Conservation (phyloP, 2,797 vertebrate species). For the Intellagama lesueurii region DNA sequence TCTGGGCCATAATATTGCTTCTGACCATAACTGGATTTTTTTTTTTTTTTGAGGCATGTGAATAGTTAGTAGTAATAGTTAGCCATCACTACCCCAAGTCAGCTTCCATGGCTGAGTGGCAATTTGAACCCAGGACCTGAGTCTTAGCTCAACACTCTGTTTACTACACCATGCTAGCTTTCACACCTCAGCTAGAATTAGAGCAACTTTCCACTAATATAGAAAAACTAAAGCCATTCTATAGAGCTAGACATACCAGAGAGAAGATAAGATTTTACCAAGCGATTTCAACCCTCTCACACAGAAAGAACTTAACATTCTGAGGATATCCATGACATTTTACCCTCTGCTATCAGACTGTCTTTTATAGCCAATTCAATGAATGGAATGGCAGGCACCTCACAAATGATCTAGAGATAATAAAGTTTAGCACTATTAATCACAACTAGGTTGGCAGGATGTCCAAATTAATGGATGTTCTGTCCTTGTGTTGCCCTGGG, state of each 20-base stretch:
- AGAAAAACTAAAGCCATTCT: neutral
- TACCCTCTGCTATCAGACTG: neutral
- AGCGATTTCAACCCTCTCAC: neutral
- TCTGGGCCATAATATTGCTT: too few species aligned
- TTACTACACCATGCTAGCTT: too few species aligned
- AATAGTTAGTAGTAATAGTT: too few species aligned
- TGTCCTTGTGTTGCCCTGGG: neutral
- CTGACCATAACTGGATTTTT: too few species aligned
- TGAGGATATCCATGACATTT: neutral
- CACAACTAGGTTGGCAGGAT: neutral
- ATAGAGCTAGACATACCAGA: neutral
- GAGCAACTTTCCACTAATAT: neutral
- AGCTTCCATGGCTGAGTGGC: too few species aligned
- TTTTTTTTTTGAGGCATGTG: too few species aligned
- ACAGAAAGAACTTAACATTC: neutral
- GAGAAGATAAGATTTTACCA: neutral
- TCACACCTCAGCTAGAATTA: neutral
- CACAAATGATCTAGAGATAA: neutral
- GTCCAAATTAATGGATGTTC: neutral
- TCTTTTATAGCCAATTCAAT: neutral
- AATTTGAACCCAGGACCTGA: too few species aligned
- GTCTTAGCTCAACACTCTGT: too few species aligned
- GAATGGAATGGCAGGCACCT: neutral
- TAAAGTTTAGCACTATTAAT: neutral
- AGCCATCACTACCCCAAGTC: too few species aligned